Evolutionary conservation across 92 coral and sea anemone genomes (phyloP), one percentile per base, ranked within the genome.

Genomic region (Meandrina meandrites): DNA sequence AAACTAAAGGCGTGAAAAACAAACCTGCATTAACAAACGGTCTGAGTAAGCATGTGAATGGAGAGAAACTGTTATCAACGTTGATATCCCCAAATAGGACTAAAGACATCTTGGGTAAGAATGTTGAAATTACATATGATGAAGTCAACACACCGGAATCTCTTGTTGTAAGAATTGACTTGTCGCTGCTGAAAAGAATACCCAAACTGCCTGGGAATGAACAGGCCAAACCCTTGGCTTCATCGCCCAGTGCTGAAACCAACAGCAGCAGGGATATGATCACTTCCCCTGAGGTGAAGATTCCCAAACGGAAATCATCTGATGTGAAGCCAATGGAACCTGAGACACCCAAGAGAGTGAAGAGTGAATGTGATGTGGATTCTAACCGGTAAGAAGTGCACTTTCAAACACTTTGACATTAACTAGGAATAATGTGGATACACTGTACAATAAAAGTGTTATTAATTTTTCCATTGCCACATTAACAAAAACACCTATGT

Each of bases 161-260:
- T 31, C 92, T 97, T 75, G 86, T 97, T 42, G 99, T 97, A 2
- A 97, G 93, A 88, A 97, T 97, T 86, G 98, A 94, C 81, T 91
- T 97, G 78, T 92, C 97, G 8, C 85, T 95, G 84, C 86, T 97
- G 31, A 91, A 92, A 82, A 94, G 99, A 86, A 94, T 97, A 80
- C 99, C 99, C 5, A 85, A 60, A 75, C 78, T 89, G 48, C 85
- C 95, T n/a, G 86, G 88, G 32, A 76, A 83, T 48, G 79, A 91
- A 4, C 50, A 28, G 75, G 34, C 58, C 32, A 94, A 90, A 86
- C 88, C 47, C 17, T 56, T 73, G 34, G 51, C 83, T 24, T 66
- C 80, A 4, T 77, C 91, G 5, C 90, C 91, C 42, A 76, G 40
- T 12, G 81, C 42, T 32, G 91, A 87, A 48, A 85, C 76, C 32